Percentiles rank a stretch among this genome's conserved stretches.
Evolutionary conservation across 1,140 invertebrate genomes (phyloP).

Genomic region (Schlechtendalia chinensis): DNA sequence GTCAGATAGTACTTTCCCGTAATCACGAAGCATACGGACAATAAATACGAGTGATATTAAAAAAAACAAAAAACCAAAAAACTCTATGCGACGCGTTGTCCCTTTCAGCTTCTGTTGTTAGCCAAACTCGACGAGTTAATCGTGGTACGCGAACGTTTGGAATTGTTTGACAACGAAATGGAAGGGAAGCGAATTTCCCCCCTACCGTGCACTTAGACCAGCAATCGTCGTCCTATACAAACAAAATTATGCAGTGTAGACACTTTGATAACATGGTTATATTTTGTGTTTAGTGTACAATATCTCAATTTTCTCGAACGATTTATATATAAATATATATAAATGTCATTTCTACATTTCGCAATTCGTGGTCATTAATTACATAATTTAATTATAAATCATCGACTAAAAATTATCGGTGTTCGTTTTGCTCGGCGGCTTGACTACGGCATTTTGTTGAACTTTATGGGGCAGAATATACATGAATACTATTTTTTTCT

Average conservation of each 20-base stretch:
- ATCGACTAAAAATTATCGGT: no score
- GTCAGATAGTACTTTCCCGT: constrained; percentile 34
- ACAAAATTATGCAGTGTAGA: constrained; percentile 28
- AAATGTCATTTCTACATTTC: no score
- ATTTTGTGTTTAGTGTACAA: background rate
- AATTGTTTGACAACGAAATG: background rate
- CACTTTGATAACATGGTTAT: background rate
- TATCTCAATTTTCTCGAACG: background rate
- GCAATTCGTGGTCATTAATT: no score
- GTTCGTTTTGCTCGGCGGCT: no score
- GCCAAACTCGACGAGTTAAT: background rate
- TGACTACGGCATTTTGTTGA: no score
- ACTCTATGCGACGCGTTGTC: constrained; percentile 18
- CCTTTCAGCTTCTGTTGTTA: background rate
- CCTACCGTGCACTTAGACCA: background rate
- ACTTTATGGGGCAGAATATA: no score
- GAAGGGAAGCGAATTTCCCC: background rate
- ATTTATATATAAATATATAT: no score
- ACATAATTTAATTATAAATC: no score
- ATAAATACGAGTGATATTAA: background rate
- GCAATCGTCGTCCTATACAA: background rate
- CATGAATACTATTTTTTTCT: no score
- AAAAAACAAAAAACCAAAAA: constrained; percentile 34
- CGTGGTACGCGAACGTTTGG: background rate
- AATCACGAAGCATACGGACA: no score